Evolutionary conservation across 2,888 invertebrate genomes (phyloP), one percentile per base, ranked within the genome.

Genomic region (Apotomis betuletana): DNA sequence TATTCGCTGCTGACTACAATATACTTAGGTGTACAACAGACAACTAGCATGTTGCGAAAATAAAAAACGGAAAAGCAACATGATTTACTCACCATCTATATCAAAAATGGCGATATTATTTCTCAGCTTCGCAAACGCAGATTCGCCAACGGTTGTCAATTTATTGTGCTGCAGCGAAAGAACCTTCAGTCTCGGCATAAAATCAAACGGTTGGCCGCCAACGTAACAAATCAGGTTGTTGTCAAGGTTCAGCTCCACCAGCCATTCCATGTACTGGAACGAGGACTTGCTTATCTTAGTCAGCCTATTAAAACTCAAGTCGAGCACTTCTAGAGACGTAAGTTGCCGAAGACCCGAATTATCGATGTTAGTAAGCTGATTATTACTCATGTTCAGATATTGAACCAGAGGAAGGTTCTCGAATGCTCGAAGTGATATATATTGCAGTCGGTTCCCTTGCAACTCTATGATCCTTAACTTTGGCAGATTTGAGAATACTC

Each of bases 231-330:
- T 96, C 74, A 95, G 93, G 89, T 98, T 98, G 86, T 96, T 96
- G 84, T 97, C 97, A 91, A 98, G 94, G 93, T 96, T 96, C 5
- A 98, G 87, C 85, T 98, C 97, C 0, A 98, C 97, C 68, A 98
- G 90, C 96, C 97, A 97, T 84, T 97, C 97, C 94, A 98, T 95
- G 68, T 95, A 94, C 74, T 96, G 95, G 76, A 95, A 91, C 0
- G 95, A 94, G 77, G 97, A 94, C 75, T 95, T 95, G n/a, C 95
- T 94, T 52, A 98, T 94, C 79, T 94, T 94, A 36, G 94, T 94
- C 38, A 98, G 90, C 74, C 94, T 95, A 84, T 98, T 98, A 78
- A 96, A 95, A 82, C 97, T 97, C 73, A 98, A 86, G 85, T 98
- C 98, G 62, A 98, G 86, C 5, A 98, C 96, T 90, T 98, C 98